These are phyloP conservation scores for Eupithecia tripunctaria DNA, from an alignment of 2,888 invertebrate species.

Conservation along the genomic window DNA sequence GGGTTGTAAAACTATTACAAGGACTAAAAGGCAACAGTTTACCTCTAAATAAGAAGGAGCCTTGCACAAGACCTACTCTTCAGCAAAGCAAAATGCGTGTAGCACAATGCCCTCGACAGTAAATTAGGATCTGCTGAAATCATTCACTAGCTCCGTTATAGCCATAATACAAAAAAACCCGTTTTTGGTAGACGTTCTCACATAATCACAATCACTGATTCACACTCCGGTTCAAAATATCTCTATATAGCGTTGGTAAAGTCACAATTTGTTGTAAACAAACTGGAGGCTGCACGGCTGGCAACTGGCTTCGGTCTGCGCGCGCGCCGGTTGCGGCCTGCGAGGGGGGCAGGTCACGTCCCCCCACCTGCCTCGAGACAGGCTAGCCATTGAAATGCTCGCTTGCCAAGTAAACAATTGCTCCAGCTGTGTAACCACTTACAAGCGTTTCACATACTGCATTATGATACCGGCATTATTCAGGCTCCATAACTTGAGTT, in stretches of 20 bases:
- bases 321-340: slow-evolving; percentile 68
- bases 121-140: slow-evolving; percentile 46
- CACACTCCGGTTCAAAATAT: slow-evolving; percentile 27
- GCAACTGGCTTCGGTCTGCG: slow-evolving; percentile 79
- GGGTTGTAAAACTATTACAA: not conserved
- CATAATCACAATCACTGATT: slow-evolving; percentile 53
- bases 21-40: not conserved
- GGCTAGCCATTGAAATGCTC: slow-evolving; percentile 67
- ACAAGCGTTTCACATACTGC: slow-evolving; percentile 23
- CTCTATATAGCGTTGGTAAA: slow-evolving; percentile 5
- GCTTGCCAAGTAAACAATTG: slow-evolving; percentile 70
- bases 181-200: slow-evolving; percentile 43
- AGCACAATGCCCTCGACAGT: slow-evolving; percentile 57
- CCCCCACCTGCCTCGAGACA: slow-evolving; percentile 61
- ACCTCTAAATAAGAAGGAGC: not conserved
- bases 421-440: slow-evolving; percentile 68
- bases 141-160: slow-evolving; percentile 42
- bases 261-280: slow-evolving; percentile 66
- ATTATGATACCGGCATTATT: not conserved
- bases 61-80: slow-evolving; percentile 52
- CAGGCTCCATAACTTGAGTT: not conserved
- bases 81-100: slow-evolving; percentile 61
- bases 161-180: slow-evolving; percentile 29
- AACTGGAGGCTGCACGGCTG: slow-evolving; percentile 82
- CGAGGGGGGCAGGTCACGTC: slow-evolving; percentile 61